Percentiles rank a stretch among this genome's conserved stretches.
phyloP scores from a whole-genome alignment of 2,113 vertebrate species.

The Bubo scandiacus region DNA sequence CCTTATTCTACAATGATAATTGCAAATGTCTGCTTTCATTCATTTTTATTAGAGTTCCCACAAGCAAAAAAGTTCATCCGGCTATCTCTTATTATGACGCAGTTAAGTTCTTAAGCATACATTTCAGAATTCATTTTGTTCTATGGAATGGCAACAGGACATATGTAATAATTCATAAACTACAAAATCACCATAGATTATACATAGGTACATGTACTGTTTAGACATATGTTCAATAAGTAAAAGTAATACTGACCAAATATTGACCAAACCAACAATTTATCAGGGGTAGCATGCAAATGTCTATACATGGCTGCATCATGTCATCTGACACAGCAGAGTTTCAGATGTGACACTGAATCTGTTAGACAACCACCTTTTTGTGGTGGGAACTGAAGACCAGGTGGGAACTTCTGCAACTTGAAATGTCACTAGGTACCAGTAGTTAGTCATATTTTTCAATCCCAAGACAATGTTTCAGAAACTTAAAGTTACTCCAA shows the following conservation, averaged over 20 bases:
- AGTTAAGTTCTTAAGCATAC: not conserved
- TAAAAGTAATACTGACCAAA: not conserved
- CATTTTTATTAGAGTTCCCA: conserved; percentile 20
- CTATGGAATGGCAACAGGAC: not conserved
- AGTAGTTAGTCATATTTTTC: not conserved
- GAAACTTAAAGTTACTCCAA: not conserved
- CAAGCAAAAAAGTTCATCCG: not conserved
- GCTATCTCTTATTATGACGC: not conserved
- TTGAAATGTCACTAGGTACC: not conserved
- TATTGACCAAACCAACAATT: not conserved
- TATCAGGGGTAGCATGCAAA: not conserved
- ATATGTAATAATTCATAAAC: not conserved
- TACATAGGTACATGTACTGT: rapidly evolving
- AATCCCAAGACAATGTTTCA: not conserved
- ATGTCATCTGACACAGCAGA: not conserved
- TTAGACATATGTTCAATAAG: not conserved
- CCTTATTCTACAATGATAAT: not conserved
- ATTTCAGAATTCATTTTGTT: not conserved
- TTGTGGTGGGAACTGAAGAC: not conserved
- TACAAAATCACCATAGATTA: not conserved
- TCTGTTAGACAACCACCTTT: not conserved
- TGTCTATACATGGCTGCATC: not conserved
- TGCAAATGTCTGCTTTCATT: conserved; percentile 2
- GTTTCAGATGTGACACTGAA: not conserved
- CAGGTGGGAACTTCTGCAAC: not conserved